A percentile compares a stretch with the other conserved stretches of the same genome.
Evolutionary conservation across 2,113 vertebrate genomes (phyloP).

Genomic region (Oceanodroma tethys): DNA sequence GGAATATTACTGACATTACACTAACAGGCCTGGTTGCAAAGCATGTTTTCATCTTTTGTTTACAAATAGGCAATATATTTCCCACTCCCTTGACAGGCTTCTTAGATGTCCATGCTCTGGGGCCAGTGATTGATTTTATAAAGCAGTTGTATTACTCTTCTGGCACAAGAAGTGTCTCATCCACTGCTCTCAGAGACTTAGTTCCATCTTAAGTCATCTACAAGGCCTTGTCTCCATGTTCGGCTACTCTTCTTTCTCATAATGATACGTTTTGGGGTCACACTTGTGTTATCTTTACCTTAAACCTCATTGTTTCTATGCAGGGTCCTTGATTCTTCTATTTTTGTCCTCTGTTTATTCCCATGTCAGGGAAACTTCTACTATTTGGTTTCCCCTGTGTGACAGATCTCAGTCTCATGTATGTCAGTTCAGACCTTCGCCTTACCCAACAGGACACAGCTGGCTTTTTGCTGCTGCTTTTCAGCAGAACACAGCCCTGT

Average conservation of each 20-base stretch:
- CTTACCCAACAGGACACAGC: background rate
- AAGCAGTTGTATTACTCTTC: background rate
- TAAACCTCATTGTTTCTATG: background rate
- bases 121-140: background rate
- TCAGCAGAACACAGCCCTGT: background rate
- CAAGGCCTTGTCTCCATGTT: background rate
- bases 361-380: background rate
- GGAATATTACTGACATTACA: background rate
- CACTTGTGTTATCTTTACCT: background rate
- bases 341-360: background rate
- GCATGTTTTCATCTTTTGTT: background rate
- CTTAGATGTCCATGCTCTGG: background rate
- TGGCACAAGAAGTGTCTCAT: background rate
- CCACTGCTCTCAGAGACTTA: background rate
- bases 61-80: background rate
- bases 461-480: background rate
- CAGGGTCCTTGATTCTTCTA: background rate
- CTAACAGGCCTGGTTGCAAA: background rate
- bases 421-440: background rate
- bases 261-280: background rate
- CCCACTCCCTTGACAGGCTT: background rate
- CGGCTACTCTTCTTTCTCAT: background rate
- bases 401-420: background rate
- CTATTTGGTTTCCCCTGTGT: background rate
- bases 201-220: background rate